Evolutionary conservation across 2,888 invertebrate species (phyloP).

Genomic region (Diarsia dahlii): DNA sequence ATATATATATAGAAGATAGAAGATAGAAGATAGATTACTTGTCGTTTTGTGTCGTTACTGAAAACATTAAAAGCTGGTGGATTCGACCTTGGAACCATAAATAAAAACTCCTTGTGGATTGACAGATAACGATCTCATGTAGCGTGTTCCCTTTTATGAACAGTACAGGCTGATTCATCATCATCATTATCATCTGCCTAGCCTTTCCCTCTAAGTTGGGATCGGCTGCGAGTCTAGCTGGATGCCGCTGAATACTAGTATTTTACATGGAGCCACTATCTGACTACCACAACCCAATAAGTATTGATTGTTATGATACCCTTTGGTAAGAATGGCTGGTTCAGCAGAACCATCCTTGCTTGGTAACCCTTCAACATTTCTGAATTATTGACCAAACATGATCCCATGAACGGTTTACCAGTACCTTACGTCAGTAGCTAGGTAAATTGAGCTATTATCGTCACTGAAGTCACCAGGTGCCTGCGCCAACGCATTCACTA

Average conservation of each 20-base stretch:
- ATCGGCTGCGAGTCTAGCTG: too few species aligned
- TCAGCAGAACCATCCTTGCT: background rate
- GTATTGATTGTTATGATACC: too few species aligned
- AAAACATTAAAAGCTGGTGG: background rate
- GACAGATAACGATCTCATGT: background rate
- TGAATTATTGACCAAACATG: slow-evolving; percentile 6
- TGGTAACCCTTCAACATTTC: slow-evolving; percentile 11
- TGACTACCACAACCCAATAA: too few species aligned
- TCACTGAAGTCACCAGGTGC: slow-evolving; percentile 30
- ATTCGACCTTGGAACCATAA: background rate
- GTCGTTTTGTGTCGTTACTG: background rate
- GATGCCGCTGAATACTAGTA: too few species aligned
- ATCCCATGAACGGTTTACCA: background rate
- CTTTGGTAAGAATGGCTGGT: too few species aligned
- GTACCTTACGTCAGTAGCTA: background rate
- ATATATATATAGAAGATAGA: too few species aligned
- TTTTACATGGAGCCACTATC: too few species aligned
- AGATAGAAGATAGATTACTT: too few species aligned
- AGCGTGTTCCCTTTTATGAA: background rate
- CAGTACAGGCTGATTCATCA: too few species aligned
- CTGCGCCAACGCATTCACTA: slow-evolving; percentile 33
- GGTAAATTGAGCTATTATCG: slow-evolving; percentile 47
- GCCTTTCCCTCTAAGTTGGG: too few species aligned
- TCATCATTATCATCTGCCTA: too few species aligned
- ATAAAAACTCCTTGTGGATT: background rate